Base-by-base conservation (phyloP, 2,888 invertebrate genomes). In the Lasioglossum leucozonium region DNA sequence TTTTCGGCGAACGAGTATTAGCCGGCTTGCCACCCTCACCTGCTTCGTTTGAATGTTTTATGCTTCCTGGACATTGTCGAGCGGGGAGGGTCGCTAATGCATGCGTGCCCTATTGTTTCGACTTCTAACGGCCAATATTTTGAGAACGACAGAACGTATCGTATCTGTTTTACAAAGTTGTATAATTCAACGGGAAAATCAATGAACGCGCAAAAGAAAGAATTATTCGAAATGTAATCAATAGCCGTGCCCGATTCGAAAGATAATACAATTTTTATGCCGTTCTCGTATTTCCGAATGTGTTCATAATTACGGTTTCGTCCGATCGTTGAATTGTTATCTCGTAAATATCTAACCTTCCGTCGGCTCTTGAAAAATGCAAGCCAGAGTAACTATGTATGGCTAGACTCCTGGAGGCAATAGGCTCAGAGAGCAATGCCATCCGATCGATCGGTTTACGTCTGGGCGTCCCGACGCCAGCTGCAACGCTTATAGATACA, bases 381-480 rank as follows among this genome's bases (percentile, higher is more conserved):
- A 83, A 83, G 47, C 34, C 34, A 83, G 44, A n/a, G 67, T 72
- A 79, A 77, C 76, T 79, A 84, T 77, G 79, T 72, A 84, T 71
- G 51, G 71, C 77, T 85, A 84, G 84, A 77, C 82, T 81, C 55
- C 75, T 72, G 72, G 37, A 79, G 71, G 85, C 83, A 84, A 86
- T 85, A 87, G 82, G 90, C 87, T 91, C 89, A 88, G 91, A 91
- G 93, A 92, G 91, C 91, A 90, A 88, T 92, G 92, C 90, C 89
- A 91, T 80, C 89, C 91, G 89, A 93, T 93, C 93, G 93, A 93
- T 93, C 93, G 91, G 92, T 92, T 93, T 92, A 92, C 75, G 93
- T 93, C 93, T 93, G 92, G 92, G 77, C 80, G 85, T 89, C 89
- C 73, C 86, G 81, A 88, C 87, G 88, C 77, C 85, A 85, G 85